phyloP scores from a whole-genome alignment of 2,888 invertebrate species.

The Deilephila elpenor region DNA sequence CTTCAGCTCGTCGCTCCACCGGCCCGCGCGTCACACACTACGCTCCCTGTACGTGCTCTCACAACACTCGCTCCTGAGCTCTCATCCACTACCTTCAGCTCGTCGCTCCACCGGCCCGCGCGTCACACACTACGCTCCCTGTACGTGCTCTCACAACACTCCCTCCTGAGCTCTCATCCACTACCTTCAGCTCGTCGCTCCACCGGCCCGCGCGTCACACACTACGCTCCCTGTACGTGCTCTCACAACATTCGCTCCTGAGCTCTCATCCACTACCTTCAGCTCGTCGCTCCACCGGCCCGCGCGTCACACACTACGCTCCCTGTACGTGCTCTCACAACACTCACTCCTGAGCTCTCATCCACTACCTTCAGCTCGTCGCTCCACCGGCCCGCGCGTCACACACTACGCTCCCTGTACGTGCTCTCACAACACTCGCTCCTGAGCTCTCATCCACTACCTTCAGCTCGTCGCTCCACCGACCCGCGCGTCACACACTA shows the following conservation, averaged over 20 bases:
- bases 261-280: constrained; percentile 18
- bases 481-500: constrained; percentile 18
- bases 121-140: too few species aligned
- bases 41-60: too few species aligned
- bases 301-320: constrained; percentile 21
- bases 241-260: constrained; percentile 16
- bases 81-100: not conserved
- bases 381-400: constrained; percentile 22
- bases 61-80: not conserved
- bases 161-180: constrained; percentile 16
- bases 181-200: constrained; percentile 15
- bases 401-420: constrained; percentile 22
- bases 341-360: constrained; percentile 26
- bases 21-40: too few species aligned
- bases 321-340: constrained; percentile 24
- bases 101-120: not conserved
- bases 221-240: constrained; percentile 19
- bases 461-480: constrained; percentile 21
- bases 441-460: constrained; percentile 24
- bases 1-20: not conserved
- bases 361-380: constrained; percentile 27
- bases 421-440: constrained; percentile 25
- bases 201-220: constrained; percentile 16
- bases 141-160: not conserved
- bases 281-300: constrained; percentile 12